phyloP scores from a whole-genome alignment of 2,797 vertebrate genomes.

The Silurus aristotelis region DNA sequence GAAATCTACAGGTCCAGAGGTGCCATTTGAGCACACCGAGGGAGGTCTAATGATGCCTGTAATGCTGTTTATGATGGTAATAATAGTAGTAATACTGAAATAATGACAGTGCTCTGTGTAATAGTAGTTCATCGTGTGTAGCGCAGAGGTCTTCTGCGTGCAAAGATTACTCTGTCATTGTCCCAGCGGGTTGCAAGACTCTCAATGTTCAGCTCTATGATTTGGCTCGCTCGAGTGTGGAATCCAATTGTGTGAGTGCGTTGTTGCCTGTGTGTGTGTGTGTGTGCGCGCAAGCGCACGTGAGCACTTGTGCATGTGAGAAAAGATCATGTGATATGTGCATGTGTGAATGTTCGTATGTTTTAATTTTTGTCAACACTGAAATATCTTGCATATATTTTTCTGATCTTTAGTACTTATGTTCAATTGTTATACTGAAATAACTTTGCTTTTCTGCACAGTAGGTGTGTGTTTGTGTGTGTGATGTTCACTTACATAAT shows the following conservation, averaged over 20 bases:
- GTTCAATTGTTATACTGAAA: background rate
- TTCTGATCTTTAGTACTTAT: background rate
- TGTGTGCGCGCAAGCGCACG: background rate
- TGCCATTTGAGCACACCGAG: slow-evolving; percentile 41
- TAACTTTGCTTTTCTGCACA: background rate
- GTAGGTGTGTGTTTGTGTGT: background rate
- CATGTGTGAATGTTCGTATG: background rate
- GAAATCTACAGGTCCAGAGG: slow-evolving; percentile 42
- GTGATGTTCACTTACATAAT: background rate
- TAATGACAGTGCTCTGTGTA: slow-evolving; percentile 72
- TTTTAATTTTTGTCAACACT: background rate
- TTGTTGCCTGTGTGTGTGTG: background rate
- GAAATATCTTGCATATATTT: background rate
- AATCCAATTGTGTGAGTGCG: slow-evolving; percentile 33
- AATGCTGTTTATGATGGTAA: slow-evolving; percentile 71
- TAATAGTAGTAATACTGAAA: slow-evolving; percentile 64
- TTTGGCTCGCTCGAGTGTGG: slow-evolving; percentile 45
- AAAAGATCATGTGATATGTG: background rate
- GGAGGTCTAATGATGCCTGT: slow-evolving; percentile 55
- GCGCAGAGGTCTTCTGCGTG: slow-evolving; percentile 35
- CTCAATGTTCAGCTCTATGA: slow-evolving; percentile 51
- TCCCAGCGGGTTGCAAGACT: slow-evolving; percentile 50
- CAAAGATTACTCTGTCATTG: slow-evolving; percentile 58
- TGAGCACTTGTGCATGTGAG: background rate
- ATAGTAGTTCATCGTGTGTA: slow-evolving; percentile 57